These are phyloP conservation scores for Drosophila novamexicana DNA, from an alignment of 1,140 invertebrate species.

Conservation along the genomic window DNA sequence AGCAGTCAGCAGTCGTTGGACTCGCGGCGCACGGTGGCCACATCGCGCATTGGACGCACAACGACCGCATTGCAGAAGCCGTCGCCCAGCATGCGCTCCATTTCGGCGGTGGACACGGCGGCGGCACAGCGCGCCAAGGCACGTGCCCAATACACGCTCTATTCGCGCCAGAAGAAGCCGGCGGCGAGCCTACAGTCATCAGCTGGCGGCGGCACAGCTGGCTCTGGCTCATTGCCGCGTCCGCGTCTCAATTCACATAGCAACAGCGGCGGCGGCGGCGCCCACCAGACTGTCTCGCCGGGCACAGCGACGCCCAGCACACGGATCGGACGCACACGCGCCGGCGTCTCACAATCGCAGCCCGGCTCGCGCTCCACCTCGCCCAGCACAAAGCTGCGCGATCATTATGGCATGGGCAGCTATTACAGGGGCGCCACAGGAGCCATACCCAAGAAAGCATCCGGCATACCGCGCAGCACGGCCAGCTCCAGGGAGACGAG, in stretches of 20 bases:
- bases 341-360: conserved; percentile 94
- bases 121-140: conserved; percentile 94
- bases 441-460: conserved; percentile 85
- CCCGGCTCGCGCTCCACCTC: conserved; percentile 93
- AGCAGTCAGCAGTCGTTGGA: conserved; percentile 32
- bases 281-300: conserved; percentile 25
- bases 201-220: conserved; percentile 85
- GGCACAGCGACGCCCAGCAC: conserved; percentile 86
- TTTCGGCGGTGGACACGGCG: conserved; percentile 96
- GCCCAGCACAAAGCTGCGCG: conserved; percentile 91
- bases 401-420: conserved; percentile 85
- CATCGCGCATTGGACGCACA: conserved; percentile 64
- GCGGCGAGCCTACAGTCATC: conserved; percentile 73
- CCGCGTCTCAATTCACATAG: conserved; percentile 66
- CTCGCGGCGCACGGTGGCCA: conserved; percentile 49
- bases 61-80: conserved; percentile 71
- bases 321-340: conserved; percentile 82
- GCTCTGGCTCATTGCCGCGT: conserved; percentile 84
- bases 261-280: conserved; percentile 53
- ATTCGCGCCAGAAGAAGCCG: conserved; percentile 88
- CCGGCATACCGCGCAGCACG: conserved; percentile 90
- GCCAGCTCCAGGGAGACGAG: conserved; percentile 89
- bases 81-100: conserved; percentile 89
- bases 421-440: conserved; percentile 80
- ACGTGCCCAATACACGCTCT: conserved; percentile 91